Evolutionary conservation across 2,113 vertebrate species (phyloP), one percentile per base, ranked within the genome.

Genomic region (Corythoichthys intestinalis): DNA sequence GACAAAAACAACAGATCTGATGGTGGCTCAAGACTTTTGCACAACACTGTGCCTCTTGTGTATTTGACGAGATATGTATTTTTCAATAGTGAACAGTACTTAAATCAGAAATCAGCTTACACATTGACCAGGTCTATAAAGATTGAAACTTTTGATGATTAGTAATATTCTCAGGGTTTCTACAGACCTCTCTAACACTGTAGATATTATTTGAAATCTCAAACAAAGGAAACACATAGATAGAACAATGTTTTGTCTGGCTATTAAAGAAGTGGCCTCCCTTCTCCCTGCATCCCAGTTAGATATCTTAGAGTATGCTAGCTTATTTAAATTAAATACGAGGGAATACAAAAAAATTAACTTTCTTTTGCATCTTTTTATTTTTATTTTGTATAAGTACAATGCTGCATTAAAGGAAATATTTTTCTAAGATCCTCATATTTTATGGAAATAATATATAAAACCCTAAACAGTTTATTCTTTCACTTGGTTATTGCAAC

Each of bases 391-490:
- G 65, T 87, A 85, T 72, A 56, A 83, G 79, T 85, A 78, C 69
- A 84, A 87, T 86, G 84, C 85, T 87, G 86, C 87, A 91, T 86
- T 83, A 88, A 86, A 90, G 78, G 69, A 89, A 89, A 84, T 92
- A 92, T 92, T 92, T 92, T 92, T 92, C 85, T 92, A 92, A 83
- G 83, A 87, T 87, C 79, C 77, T 83, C 77, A 75, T 81, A 84
- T 76, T 82, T 83, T 85, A 86, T 87, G 76, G 67, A 83, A 75
- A 73, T 73, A 79, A 77, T 80, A 86, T 80, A 84, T 69, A 59
- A 68, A 79, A 81, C 73, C 81, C 72, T 65, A 28, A 64, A 72
- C 48, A 44, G 41, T 83, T 74, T 79, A 73, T 85, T 81, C 78
- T 75, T 71, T 78, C 17, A 60, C 49, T 59, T 38, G 56, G 7